Evolutionary conservation across 1,140 invertebrate genomes (phyloP).

Genomic region (Piezodorus guildinii): DNA sequence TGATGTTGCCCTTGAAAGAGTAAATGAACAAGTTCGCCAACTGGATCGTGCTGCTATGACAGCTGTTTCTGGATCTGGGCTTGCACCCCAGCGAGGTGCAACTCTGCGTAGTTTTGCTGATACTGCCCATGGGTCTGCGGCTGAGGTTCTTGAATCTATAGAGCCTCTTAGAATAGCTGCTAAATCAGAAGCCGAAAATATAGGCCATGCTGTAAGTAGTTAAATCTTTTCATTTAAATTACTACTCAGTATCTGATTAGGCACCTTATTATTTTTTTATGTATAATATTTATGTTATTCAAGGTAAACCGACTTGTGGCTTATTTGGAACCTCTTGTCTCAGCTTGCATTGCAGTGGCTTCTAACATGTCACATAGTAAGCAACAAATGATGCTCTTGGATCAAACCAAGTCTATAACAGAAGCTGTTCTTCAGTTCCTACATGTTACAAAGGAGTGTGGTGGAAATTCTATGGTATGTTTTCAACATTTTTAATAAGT

Average conservation of each 20-base stretch:
- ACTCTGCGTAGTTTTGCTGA: slow-evolving; percentile 72
- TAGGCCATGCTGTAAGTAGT: slow-evolving; percentile 62
- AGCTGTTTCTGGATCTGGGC: slow-evolving; percentile 64
- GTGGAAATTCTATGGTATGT: slow-evolving; percentile 74
- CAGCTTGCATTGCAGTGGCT: slow-evolving; percentile 71
- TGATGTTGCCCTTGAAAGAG: slow-evolving; percentile 65
- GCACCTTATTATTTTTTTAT: background rate
- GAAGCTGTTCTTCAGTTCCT: slow-evolving; percentile 81
- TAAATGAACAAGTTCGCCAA: slow-evolving; percentile 63
- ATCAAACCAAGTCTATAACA: slow-evolving; percentile 87
- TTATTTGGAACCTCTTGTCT: slow-evolving; percentile 75
- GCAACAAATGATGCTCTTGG: slow-evolving; percentile 76
- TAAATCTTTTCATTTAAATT: background rate
- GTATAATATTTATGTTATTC: slow-evolving; percentile 12
- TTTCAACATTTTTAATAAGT: background rate
- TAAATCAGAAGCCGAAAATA: slow-evolving; percentile 81
- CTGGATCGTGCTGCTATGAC: slow-evolving; percentile 79
- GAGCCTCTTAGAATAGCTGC: slow-evolving; percentile 72
- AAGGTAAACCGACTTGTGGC: slow-evolving; percentile 63
- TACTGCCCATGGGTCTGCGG: slow-evolving; percentile 57
- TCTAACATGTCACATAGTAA: slow-evolving; percentile 81
- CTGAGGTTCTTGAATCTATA: slow-evolving; percentile 64
- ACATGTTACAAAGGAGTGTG: slow-evolving; percentile 74
- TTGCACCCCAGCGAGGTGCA: slow-evolving; percentile 59
- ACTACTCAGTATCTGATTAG: background rate